Base-by-base conservation (phyloP, 2,113 vertebrate genomes). In the Caloenas nicobarica region DNA sequence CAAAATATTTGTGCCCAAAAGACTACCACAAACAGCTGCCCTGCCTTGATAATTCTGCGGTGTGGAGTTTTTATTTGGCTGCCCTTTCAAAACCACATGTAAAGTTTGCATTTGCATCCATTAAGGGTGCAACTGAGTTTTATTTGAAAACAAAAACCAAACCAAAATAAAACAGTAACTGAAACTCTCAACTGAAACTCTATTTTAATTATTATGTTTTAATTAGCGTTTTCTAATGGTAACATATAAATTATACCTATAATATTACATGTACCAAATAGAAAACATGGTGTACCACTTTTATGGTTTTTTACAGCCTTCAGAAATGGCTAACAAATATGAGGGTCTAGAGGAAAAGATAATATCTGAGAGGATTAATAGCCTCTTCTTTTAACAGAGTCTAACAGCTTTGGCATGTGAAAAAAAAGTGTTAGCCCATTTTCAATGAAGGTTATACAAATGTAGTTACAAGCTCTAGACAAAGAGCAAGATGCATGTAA, bases 1-100 rank as follows among this genome's bases (percentile, higher is more conserved):
- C 60, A 96, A 95, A 96, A 93, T 51, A 88, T 77, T 89, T 80
- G 51, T 85, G 79, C 17, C 17, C 16, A 14, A 16, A 95, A 91
- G 60, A 17, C 50, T 68, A 46, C n/a, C 46, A 36, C n/a, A 33
- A 23, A 70, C 34, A 62, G 58, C n/a, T 61, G 28, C 5, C 50
- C 28, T 62, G n/a, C 29, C 62, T 70, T 92, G n/a, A 77, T 77
- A 79, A 69, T 72, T 82, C 73, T 19, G 16, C 68, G 66, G 56
- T 46, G 42, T 28, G 33, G 50, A 77, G 42, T 26, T 88, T 79
- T 65, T 44, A 48, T 69, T 38, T 26, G 57, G 61, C 74, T 56
- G n/a, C 28, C 53, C 11, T 79, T 81, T 84, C 44, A 72, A 95
- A 92, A 72, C 16, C 29, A 57, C 18, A 26, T 28, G 22, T 25